Base-by-base conservation (phyloP, 2,797 vertebrate species). In the Dryobates pubescens region DNA sequence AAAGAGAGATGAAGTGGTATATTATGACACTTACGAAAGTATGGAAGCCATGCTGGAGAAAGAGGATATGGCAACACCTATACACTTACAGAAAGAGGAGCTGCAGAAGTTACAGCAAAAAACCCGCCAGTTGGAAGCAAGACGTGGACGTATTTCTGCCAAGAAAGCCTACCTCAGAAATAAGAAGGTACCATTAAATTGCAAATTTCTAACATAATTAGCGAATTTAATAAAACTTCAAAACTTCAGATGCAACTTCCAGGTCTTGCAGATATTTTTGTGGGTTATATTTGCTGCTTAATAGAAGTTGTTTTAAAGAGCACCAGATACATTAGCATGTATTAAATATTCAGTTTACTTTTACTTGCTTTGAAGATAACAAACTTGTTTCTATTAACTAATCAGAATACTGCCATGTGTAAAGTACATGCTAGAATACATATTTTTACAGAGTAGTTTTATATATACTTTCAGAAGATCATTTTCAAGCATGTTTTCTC, bases 131-230 rank as follows among this genome's bases (percentile, higher is more conserved):
- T 98, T 99, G 56, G 99, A 99, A 98, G 99, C 99, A 72, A 98
- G 98, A 58, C 97, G 99, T 86, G 99, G 99, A 26, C 99, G 98
- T 82, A 99, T 99, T 97, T 99, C 98, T 47, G 98, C 99, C 96
- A 99, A 99, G 98, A 99, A 99, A 97, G 99, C 98, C 98, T 99
- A 99, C 98, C 99, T 99, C 98, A 99, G 99, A 98, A 99, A 99
- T 97, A 99, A 99, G 97, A 99, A 99, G 99, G 99, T 99, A 91
- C 41, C 53, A 51, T 36, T 87, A 63, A 80, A 54, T 81, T 86
- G n/a, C 32, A 58, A 32, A 62, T 59, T 87, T 83, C 12, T 26
- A 36, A 41, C 6, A 49, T 73, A 85, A 78, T 81, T 78, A 86
- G 9, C 10, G 65, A 65, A 73, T 67, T 32, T 86, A 81, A 77